phyloP scores from a whole-genome alignment of 2,797 vertebrate genomes.

The Falco columbarius region DNA sequence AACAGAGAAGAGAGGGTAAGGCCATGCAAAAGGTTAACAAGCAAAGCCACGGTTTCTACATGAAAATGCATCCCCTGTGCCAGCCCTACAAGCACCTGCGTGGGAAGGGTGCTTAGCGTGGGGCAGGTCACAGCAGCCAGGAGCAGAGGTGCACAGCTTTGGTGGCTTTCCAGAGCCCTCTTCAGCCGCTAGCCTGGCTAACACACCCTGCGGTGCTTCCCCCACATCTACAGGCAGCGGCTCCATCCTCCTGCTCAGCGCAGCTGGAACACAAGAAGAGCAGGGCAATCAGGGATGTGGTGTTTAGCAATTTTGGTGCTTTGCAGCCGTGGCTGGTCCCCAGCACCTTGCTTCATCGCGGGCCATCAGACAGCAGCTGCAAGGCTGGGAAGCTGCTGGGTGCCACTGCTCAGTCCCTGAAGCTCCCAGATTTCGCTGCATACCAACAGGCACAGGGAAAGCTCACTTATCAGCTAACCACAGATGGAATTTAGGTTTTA shows the following conservation, averaged over 20 bases:
- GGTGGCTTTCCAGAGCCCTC: background rate
- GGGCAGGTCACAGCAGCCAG: background rate
- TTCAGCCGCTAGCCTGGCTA: background rate
- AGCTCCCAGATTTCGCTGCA: background rate
- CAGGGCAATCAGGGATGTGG: rapidly evolving
- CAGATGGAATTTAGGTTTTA: background rate
- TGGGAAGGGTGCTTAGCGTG: background rate
- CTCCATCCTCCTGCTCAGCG: background rate
- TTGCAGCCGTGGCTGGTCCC: background rate
- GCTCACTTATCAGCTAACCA: background rate
- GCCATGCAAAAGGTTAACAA: background rate
- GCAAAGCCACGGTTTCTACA: background rate
- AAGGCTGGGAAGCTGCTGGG: background rate
- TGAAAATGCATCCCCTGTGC: background rate
- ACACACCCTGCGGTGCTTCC: rapidly evolving
- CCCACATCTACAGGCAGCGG: no score
- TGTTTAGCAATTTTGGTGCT: background rate
- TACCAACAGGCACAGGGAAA: background rate
- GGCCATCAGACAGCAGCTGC: background rate
- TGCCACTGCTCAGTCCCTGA: background rate
- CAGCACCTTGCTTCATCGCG: background rate
- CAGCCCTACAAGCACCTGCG: background rate
- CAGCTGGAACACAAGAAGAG: background rate
- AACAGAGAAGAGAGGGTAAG: background rate
- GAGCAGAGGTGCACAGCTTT: background rate